phyloP scores from a whole-genome alignment of 2,888 invertebrate species.

The Ectemnius lituratus region DNA sequence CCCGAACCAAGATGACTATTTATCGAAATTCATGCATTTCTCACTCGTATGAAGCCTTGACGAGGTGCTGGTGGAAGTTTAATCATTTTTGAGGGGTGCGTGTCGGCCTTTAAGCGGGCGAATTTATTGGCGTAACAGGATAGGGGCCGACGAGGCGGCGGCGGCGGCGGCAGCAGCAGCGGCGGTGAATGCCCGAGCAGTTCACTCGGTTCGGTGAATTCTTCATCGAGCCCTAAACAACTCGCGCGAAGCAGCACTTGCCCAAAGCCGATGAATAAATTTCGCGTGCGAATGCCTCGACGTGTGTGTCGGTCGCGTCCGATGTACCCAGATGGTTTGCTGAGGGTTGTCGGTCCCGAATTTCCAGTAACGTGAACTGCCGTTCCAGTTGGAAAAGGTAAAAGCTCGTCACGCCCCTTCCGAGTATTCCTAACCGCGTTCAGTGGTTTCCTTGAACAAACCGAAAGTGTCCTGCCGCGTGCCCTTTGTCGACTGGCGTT shows the following conservation, averaged over 20 bases:
- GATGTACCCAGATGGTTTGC: conserved; percentile 31
- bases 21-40: no score
- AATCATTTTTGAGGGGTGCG: conserved; percentile 33
- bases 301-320: no score
- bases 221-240: conserved; percentile 56
- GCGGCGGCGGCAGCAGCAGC: no score
- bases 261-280: conserved; percentile 66
- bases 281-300: conserved; percentile 63
- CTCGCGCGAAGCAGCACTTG: conserved; percentile 48
- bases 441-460: conserved; percentile 68
- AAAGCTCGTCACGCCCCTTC: conserved; percentile 68
- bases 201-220: conserved; percentile 49
- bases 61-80: conserved; percentile 36
- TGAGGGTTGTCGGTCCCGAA: conserved; percentile 23
- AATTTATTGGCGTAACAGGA: conserved; percentile 53
- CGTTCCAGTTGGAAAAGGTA: conserved; percentile 43
- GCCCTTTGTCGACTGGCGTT: conserved; percentile 41
- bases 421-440: conserved; percentile 63
- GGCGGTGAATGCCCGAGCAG: conserved; percentile 32
- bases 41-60: no score
- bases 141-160: conserved; percentile 30
- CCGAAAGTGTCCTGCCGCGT: conserved; percentile 61
- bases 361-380: not conserved
- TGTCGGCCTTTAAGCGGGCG: conserved; percentile 8
- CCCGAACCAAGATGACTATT: no score